Conservation (phyloP, 2,888 invertebrate species). For the Vesta saturnalis region DNA sequence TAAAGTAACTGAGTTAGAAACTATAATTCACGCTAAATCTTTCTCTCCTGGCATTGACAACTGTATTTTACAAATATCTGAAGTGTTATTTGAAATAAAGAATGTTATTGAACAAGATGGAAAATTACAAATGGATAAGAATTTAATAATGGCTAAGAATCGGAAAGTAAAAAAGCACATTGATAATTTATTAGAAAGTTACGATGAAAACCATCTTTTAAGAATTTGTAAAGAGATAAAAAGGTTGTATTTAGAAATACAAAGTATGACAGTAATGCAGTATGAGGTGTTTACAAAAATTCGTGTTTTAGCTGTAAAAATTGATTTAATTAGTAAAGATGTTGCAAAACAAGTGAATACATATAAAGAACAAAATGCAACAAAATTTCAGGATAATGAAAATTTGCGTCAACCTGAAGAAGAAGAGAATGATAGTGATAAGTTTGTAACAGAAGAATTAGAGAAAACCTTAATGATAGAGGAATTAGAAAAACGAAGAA, state of each 20-base stretch:
- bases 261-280: slow-evolving; percentile 11
- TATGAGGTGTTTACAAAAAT: slow-evolving; percentile 29
- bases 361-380: slow-evolving; percentile 20
- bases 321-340: slow-evolving; percentile 47
- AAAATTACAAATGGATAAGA: slow-evolving; percentile 50
- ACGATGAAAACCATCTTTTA: slow-evolving; percentile 12
- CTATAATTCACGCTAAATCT: neutral
- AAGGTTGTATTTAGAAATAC: slow-evolving; percentile 46
- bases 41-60: neutral
- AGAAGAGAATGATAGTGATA: slow-evolving; percentile 17
- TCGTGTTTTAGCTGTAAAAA: slow-evolving; percentile 46
- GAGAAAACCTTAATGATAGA: no score
- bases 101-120: slow-evolving; percentile 49
- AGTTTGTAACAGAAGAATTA: slow-evolving; percentile 31
- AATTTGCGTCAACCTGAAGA: slow-evolving; percentile 4
- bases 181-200: slow-evolving; percentile 17
- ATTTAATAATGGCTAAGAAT: slow-evolving; percentile 49
- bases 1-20: neutral
- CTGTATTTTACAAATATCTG: slow-evolving; percentile 18
- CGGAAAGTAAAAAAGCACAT: slow-evolving; percentile 51
- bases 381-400: neutral
- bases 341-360: slow-evolving; percentile 43
- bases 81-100: slow-evolving; percentile 50
- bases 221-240: slow-evolving; percentile 46
- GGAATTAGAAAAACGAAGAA: slow-evolving; percentile 45